phyloP scores from a whole-genome alignment of 2,797 vertebrate species.

The Falco concolor region DNA sequence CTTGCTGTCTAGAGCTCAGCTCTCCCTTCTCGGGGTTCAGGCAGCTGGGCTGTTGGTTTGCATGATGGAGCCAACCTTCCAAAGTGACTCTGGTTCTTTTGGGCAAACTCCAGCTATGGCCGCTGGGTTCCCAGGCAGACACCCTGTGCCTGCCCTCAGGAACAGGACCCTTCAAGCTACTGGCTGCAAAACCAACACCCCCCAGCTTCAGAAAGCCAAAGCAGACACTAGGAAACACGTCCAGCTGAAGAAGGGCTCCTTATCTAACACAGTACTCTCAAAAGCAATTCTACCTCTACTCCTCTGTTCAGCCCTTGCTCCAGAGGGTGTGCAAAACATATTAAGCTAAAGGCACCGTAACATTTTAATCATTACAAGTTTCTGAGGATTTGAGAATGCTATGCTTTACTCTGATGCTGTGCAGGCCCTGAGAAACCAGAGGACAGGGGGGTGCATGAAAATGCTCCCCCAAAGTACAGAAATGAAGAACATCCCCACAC shows the following conservation, averaged over 20 bases:
- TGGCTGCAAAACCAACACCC: background rate
- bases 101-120: background rate
- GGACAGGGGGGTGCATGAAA: rapidly evolving
- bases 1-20: background rate
- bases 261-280: background rate
- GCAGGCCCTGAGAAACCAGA: background rate
- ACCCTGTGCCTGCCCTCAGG: background rate
- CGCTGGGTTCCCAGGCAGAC: background rate
- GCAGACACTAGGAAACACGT: background rate
- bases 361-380: background rate
- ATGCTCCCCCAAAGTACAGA: background rate
- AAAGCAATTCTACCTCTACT: background rate
- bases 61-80: background rate
- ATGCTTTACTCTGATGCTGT: background rate
- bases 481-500: background rate
- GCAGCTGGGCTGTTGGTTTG: background rate
- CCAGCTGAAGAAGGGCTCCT: background rate
- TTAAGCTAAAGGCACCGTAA: background rate
- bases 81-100: background rate
- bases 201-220: background rate
- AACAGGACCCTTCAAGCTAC: background rate
- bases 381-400: background rate
- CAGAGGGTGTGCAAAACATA: background rate
- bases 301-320: background rate
- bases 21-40: background rate